These are phyloP conservation scores for Mycteria americana DNA, from an alignment of 2,797 vertebrate genomes.

Conservation along the genomic window DNA sequence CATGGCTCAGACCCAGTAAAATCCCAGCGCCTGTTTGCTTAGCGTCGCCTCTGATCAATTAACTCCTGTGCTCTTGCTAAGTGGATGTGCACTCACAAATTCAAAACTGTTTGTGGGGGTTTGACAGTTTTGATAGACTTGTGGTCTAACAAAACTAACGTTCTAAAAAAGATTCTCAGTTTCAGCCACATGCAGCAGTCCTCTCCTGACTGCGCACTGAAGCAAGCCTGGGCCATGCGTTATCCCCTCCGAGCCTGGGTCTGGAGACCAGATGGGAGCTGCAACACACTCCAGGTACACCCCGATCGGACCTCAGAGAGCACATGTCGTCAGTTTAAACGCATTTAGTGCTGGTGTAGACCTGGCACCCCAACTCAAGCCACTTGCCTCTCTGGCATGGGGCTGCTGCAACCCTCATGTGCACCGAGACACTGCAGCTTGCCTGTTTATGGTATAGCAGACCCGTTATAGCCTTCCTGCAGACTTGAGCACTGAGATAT, in stretches of 20 bases:
- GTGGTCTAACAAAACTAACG: background rate
- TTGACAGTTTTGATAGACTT: background rate
- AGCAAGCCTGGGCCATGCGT: background rate
- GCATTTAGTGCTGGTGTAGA: background rate
- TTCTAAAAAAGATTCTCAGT: background rate
- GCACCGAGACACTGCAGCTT: background rate
- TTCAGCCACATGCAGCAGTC: background rate
- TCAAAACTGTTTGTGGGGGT: background rate
- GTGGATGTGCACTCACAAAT: background rate
- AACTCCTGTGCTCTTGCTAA: background rate
- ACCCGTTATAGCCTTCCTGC: background rate
- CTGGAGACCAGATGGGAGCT: background rate
- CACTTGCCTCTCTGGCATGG: background rate
- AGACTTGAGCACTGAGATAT: background rate
- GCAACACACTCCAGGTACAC: too few relatives aligned
- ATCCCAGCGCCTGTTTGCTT: background rate
- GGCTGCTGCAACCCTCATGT: background rate
- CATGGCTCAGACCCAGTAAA: background rate
- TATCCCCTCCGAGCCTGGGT: background rate
- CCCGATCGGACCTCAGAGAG: background rate
- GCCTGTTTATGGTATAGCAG: background rate
- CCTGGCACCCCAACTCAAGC: background rate
- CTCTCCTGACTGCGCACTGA: background rate
- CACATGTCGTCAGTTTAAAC: background rate
- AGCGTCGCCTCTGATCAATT: background rate